Conservation (phyloP, 2,797 vertebrate genomes). For the Erpetoichthys calabaricus region DNA sequence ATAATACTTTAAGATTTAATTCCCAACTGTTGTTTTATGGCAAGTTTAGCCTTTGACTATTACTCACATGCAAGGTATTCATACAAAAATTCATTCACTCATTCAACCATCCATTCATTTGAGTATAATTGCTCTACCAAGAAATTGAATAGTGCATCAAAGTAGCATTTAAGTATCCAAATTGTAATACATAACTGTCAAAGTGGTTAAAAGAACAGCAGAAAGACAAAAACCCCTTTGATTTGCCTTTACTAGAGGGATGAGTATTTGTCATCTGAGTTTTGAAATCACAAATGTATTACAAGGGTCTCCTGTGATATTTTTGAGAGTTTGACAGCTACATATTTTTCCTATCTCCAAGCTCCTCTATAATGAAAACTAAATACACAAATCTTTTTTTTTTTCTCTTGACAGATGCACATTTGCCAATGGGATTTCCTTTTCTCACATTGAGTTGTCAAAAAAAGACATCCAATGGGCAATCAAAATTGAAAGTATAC, state of each 20-base stretch:
- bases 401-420: constrained; percentile 62
- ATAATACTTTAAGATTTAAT: too few species aligned
- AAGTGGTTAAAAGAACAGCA: constrained; percentile 33
- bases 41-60: constrained; percentile 8
- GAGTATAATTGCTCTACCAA: constrained; percentile 53
- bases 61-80: constrained; percentile 36
- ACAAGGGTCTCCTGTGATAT: constrained; percentile 76
- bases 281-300: constrained; percentile 79
- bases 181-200: constrained; percentile 66
- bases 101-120: constrained; percentile 38
- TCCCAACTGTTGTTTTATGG: too few species aligned
- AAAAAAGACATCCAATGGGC: constrained; percentile 85
- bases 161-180: constrained; percentile 61
- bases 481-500: constrained; percentile 66
- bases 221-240: constrained; percentile 30
- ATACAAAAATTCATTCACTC: constrained; percentile 38
- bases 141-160: constrained; percentile 61
- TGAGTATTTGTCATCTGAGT: constrained; percentile 90
- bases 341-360: constrained; percentile 80
- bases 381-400: constrained; percentile 73
- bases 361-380: constrained; percentile 81
- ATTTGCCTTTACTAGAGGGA: constrained; percentile 61
- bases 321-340: constrained; percentile 83
- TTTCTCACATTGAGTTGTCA: constrained; percentile 77
- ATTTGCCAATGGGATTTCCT: constrained; percentile 81